Conservation (phyloP, 2,113 vertebrate genomes). For the Cettia cetti region DNA sequence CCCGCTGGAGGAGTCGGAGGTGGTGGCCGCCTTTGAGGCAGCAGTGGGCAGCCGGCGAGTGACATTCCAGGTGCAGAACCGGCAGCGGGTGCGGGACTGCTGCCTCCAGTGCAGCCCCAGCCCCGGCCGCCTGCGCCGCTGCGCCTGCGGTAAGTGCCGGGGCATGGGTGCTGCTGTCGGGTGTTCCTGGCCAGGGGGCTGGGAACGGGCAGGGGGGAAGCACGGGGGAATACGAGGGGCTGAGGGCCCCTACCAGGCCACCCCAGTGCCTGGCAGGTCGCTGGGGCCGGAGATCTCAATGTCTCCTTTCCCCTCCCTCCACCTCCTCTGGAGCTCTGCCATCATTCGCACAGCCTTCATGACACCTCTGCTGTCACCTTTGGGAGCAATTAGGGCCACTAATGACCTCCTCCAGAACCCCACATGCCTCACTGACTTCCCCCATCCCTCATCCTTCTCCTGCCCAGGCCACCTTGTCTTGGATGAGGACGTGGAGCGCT, state of each 20-base stretch:
- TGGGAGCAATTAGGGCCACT: not conserved
- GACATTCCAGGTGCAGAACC: conserved; percentile 86
- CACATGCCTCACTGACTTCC: rapidly evolving
- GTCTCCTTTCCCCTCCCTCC: not conserved
- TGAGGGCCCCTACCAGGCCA: not conserved
- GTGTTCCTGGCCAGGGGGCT: not conserved
- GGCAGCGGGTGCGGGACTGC: conserved; percentile 79
- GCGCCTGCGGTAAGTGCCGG: conserved; percentile 64
- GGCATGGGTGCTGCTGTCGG: rapidly evolving
- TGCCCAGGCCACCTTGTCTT: conserved; percentile 89
- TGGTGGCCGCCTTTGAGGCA: conserved; percentile 88
- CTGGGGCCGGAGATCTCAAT: not conserved
- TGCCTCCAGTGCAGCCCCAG: conserved; percentile 79
- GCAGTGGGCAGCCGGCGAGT: conserved; percentile 77
- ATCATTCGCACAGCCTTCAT: rapidly evolving
- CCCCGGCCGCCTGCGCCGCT: conserved; percentile 71
- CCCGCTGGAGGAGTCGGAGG: conserved; percentile 89
- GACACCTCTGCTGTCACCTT: not conserved
- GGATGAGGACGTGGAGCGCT: conserved; percentile 86
- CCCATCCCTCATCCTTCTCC: not conserved
- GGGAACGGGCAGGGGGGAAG: rapidly evolving
- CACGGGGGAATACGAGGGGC: rapidly evolving
- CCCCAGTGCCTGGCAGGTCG: not conserved
- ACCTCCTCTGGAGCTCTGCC: not conserved
- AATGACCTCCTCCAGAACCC: not conserved